These are phyloP conservation scores for Neodiprion lecontei DNA, from an alignment of 1,140 invertebrate species.

Conservation along the genomic window DNA sequence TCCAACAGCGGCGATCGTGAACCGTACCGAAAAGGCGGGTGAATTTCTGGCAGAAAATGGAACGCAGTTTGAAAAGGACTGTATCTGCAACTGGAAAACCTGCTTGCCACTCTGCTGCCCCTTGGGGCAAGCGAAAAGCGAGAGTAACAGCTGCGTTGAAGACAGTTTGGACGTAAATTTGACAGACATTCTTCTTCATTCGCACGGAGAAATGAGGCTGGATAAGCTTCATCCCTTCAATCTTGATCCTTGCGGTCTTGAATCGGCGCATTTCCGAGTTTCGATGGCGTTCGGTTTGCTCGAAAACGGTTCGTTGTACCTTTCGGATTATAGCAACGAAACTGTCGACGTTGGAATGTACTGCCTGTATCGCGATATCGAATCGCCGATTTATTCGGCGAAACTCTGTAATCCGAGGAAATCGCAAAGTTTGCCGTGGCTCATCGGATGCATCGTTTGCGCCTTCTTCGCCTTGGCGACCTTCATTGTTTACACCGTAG, in stretches of 20 bases:
- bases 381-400: background rate
- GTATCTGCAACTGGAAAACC: background rate
- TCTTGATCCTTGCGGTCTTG: background rate
- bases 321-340: background rate
- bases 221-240: background rate
- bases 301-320: background rate
- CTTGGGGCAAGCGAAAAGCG: background rate
- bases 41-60: too few species aligned
- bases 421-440: background rate
- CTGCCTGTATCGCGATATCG: background rate
- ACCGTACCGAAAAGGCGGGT: too few species aligned
- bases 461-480: background rate
- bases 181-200: background rate
- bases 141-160: background rate
- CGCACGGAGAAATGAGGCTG: background rate
- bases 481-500: background rate
- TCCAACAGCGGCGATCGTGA: too few species aligned
- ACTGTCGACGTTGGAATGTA: background rate
- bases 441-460: background rate
- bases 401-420: background rate
- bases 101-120: constrained; percentile 1
- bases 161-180: background rate
- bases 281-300: background rate
- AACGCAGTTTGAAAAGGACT: background rate
- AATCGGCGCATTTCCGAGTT: background rate